phyloP scores from a whole-genome alignment of 2,888 invertebrate genomes.

The Rutpela maculata region DNA sequence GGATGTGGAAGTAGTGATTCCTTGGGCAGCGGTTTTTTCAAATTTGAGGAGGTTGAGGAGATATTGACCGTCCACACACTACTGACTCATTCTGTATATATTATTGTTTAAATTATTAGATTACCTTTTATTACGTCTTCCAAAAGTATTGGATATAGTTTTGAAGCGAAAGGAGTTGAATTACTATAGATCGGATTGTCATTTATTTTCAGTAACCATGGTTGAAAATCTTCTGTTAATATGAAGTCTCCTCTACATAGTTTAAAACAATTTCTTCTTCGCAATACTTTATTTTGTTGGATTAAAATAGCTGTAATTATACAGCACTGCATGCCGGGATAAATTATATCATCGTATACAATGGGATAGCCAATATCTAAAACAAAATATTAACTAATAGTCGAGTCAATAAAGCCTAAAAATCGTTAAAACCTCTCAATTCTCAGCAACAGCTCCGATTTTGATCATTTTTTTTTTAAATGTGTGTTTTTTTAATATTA shows the following conservation, averaged over 20 bases:
- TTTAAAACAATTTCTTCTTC: constrained; percentile 87
- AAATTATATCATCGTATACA: constrained; percentile 85
- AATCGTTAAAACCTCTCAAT: no score
- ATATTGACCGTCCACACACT: no score
- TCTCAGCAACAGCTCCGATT: no score
- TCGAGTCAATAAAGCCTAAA: no score
- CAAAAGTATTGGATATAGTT: constrained; percentile 87
- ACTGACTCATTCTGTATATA: no score
- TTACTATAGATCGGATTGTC: constrained; percentile 89
- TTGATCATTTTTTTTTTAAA: no score
- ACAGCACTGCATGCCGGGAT: constrained; percentile 89
- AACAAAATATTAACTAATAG: constrained; percentile 72
- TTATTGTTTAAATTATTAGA: not conserved
- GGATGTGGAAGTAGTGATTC: no score
- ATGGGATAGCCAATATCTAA: constrained; percentile 76
- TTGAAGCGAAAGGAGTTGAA: constrained; percentile 89
- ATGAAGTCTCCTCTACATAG: constrained; percentile 95
- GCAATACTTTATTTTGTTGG: constrained; percentile 83
- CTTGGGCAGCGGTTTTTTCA: no score
- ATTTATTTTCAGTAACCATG: constrained; percentile 96
- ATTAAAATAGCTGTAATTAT: constrained; percentile 88
- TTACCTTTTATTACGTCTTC: constrained; percentile 92
- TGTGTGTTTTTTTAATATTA: no score
- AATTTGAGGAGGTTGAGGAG: no score
- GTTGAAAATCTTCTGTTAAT: constrained; percentile 87